phyloP scores from a whole-genome alignment of 2,113 vertebrate genomes.

The Phylloscopus trochiloides region DNA sequence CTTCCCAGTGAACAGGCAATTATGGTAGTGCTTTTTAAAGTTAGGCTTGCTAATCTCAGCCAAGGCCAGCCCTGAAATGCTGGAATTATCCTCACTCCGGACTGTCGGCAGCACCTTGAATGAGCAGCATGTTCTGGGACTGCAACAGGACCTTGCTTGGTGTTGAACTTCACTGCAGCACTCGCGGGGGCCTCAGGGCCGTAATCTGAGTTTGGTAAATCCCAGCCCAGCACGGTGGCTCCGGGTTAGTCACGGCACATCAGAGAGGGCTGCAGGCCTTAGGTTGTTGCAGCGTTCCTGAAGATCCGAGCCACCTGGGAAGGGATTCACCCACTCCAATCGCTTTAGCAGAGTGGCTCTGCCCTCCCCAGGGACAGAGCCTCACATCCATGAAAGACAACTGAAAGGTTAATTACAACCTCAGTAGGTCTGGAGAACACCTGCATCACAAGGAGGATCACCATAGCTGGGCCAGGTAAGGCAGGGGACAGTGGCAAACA shows the following conservation, averaged over 20 bases:
- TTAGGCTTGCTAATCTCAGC: not conserved
- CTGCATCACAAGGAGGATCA: not conserved
- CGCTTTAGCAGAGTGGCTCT: fast-evolving
- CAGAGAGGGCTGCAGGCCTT: not conserved
- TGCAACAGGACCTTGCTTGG: not conserved
- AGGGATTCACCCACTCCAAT: not conserved
- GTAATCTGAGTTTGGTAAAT: not conserved
- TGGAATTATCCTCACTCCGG: not conserved
- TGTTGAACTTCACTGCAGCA: not conserved
- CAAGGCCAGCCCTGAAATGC: not conserved
- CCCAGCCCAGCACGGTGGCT: not conserved
- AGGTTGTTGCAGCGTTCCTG: not conserved
- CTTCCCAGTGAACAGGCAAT: not conserved
- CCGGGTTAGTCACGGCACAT: fast-evolving
- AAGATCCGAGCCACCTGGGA: not conserved
- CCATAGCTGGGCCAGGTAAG: not conserved
- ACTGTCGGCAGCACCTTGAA: not conserved
- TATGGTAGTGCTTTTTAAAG: not conserved
- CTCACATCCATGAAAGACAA: not conserved
- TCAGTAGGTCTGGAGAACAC: not conserved
- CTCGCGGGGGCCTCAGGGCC: not conserved
- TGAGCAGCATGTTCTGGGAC: not conserved
- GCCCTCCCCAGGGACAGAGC: not conserved
- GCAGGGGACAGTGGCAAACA: not conserved
- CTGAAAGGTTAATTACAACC: not conserved